phyloP scores from a whole-genome alignment of 1,140 invertebrate species.

The Grapholita molesta region DNA sequence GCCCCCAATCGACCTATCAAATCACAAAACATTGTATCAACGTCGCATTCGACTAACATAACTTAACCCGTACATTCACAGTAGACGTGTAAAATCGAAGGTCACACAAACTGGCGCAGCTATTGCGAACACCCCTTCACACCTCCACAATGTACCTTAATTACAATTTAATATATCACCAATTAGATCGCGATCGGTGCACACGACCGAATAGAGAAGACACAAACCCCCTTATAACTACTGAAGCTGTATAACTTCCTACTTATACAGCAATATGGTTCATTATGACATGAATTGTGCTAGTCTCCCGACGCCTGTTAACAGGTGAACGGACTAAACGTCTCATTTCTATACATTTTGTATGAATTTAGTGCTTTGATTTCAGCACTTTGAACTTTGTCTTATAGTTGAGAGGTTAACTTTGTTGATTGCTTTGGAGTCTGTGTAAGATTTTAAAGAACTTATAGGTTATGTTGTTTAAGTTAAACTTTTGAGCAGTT shows the following conservation, averaged over 20 bases:
- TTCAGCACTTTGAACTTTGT: constrained; percentile 3
- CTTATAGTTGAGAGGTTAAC: neutral
- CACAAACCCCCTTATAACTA: neutral
- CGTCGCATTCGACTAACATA: neutral
- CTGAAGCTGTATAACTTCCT: neutral
- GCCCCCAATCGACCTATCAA: neutral
- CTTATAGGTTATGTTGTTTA: neutral
- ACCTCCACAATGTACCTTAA: constrained; percentile 21
- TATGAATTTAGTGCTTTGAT: constrained; percentile 13
- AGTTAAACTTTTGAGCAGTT: neutral
- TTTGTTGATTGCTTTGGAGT: neutral
- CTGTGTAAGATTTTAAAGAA: neutral
- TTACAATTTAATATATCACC: constrained; percentile 27
- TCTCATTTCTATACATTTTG: constrained; percentile 11
- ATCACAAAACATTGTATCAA: neutral
- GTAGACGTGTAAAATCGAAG: neutral
- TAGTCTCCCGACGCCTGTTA: neutral
- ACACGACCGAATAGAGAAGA: constrained; percentile 13
- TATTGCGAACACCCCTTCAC: constrained; percentile 1
- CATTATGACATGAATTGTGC: constrained; percentile 8
- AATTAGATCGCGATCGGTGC: constrained; percentile 21
- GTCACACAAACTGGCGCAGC: neutral
- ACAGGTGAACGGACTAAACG: constrained; percentile 14
- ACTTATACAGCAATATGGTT: constrained; percentile 1
- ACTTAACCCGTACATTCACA: neutral